phyloP scores from a whole-genome alignment of 2,888 invertebrate genomes.

The Tenthredo notha region DNA sequence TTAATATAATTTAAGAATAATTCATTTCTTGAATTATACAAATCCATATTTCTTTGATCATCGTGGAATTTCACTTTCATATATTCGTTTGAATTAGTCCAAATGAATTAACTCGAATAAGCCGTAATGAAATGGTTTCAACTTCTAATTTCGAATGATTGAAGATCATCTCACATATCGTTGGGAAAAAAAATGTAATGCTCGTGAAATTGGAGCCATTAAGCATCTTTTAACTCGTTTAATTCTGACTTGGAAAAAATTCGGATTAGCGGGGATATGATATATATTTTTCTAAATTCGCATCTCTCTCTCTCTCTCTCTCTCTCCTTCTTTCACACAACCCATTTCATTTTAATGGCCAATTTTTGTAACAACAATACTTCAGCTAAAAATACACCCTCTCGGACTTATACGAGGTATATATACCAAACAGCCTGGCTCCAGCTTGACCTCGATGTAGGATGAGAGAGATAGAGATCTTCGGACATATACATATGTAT shows the following conservation, averaged over 20 bases:
- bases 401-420: neutral
- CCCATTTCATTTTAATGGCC: neutral
- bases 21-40: too few relatives aligned
- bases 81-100: neutral
- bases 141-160: neutral
- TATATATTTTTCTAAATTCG: neutral
- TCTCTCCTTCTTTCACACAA: too few relatives aligned
- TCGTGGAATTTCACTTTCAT: too few relatives aligned
- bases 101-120: neutral
- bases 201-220: neutral
- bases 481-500: neutral
- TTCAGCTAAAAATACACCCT: neutral
- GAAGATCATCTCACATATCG: neutral
- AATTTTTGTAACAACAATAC: neutral
- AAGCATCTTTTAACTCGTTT: neutral
- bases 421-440: neutral
- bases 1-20: neutral
- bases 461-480: neutral
- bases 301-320: too few relatives aligned
- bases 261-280: neutral
- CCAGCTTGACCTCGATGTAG: slow-evolving; percentile 30
- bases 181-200: neutral
- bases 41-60: too few relatives aligned
- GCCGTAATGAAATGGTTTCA: neutral
- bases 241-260: neutral